Percentiles rank a stretch among this genome's conserved stretches.
Evolutionary conservation across 2,113 vertebrate genomes (phyloP).

Genomic region (Hydrochoerus hydrochaeris): DNA sequence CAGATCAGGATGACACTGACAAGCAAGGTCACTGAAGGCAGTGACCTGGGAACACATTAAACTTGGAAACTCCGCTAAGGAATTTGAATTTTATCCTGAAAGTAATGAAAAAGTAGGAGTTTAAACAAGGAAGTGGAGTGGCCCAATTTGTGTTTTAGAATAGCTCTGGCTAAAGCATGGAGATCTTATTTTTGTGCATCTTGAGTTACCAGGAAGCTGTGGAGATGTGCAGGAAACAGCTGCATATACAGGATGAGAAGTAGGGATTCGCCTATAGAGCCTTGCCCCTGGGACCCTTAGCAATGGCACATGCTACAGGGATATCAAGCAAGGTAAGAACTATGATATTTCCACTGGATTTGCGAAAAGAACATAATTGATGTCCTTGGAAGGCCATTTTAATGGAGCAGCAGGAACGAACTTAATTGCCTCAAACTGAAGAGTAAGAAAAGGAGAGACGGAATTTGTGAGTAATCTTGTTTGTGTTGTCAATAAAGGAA

Average conservation of each 20-base stretch:
- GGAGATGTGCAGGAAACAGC: not conserved
- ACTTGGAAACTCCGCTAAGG: not conserved
- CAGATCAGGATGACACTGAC: not conserved
- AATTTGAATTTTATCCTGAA: constrained; percentile 10
- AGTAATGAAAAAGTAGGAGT: not conserved
- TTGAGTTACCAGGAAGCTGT: not conserved
- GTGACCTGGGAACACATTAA: not conserved
- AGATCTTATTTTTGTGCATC: not conserved
- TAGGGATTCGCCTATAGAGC: not conserved
- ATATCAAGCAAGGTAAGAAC: not conserved
- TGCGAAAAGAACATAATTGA: not conserved
- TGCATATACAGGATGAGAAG: not conserved
- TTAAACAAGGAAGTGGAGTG: not conserved
- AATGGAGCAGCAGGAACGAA: not conserved
- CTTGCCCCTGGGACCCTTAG: not conserved
- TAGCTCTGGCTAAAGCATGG: not conserved
- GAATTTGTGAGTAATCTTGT: not conserved
- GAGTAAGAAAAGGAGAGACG: not conserved
- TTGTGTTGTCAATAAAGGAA: not conserved
- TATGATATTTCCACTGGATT: not conserved
- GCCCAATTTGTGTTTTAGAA: not conserved
- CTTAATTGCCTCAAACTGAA: not conserved
- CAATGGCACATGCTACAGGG: not conserved
- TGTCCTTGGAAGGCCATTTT: not conserved
- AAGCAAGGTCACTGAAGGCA: not conserved